Evolutionary conservation across 1,140 invertebrate species (phyloP).

Genomic region (Triops longicaudatus): DNA sequence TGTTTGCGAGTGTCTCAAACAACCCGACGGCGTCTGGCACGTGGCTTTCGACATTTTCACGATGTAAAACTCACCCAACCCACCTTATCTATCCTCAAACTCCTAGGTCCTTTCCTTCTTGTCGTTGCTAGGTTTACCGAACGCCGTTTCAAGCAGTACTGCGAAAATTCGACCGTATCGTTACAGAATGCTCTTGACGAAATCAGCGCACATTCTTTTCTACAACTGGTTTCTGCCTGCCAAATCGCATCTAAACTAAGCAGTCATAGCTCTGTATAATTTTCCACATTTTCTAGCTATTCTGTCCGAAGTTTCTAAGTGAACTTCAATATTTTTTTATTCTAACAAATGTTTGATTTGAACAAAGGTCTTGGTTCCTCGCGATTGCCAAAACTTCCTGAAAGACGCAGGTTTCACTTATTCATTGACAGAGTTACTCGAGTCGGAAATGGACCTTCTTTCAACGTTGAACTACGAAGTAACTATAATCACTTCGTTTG

Average conservation of each 20-base stretch:
- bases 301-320: too few species aligned
- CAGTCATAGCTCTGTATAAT: background rate
- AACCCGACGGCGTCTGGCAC: background rate
- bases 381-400: background rate
- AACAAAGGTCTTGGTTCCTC: background rate
- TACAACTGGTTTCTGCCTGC: conserved; percentile 5
- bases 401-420: background rate
- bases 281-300: background rate
- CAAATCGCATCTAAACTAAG: conserved; percentile 21
- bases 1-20: conserved; percentile 2
- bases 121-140: background rate
- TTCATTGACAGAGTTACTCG: background rate
- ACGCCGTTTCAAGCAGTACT: background rate
- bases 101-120: background rate
- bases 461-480: conserved; percentile 18
- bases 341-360: background rate
- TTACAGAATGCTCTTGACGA: background rate
- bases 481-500: background rate
- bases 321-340: background rate
- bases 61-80: background rate
- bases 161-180: background rate
- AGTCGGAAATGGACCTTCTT: conserved; percentile 17
- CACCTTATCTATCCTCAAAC: background rate
- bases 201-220: conserved; percentile 15
- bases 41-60: conserved; percentile 6